These are phyloP conservation scores for Drosophila gaucha DNA, from an alignment of 2,888 invertebrate genomes.

Conservation along the genomic window DNA sequence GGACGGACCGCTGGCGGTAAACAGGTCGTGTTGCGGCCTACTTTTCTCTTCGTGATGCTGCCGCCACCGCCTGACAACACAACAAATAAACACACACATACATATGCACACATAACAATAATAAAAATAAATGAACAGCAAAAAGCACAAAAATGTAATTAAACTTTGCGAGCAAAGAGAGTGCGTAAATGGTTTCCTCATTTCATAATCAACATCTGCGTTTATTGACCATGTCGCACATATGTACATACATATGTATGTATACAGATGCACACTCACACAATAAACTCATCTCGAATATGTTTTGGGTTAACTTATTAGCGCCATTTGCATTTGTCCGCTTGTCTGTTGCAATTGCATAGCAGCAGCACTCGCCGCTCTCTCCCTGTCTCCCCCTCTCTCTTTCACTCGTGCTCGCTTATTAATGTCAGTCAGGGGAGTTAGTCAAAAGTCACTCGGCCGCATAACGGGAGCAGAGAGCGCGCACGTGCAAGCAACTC, in stretches of 20 bases:
- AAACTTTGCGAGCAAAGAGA: conserved; percentile 52
- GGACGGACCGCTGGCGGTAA: conserved; percentile 42
- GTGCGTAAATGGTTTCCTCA: conserved; percentile 64
- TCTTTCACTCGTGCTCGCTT: conserved; percentile 7
- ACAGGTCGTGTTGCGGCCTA: conserved; percentile 69
- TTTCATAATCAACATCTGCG: conserved; percentile 70
- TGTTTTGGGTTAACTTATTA: conserved; percentile 55
- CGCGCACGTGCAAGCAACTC: conserved; percentile 50
- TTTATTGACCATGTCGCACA: conserved; percentile 60
- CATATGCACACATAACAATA: conserved; percentile 28
- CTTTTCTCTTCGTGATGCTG: conserved; percentile 61
- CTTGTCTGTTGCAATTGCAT: conserved; percentile 28
- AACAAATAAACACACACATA: conserved; percentile 16
- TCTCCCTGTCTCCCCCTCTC: not conserved
- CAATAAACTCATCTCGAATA: not conserved
- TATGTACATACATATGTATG: conserved; percentile 3
- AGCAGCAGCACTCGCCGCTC: conserved; percentile 12
- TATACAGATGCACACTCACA: too few species aligned
- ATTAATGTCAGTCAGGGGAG: conserved; percentile 29
- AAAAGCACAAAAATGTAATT: conserved; percentile 63
- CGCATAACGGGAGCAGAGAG: conserved; percentile 57
- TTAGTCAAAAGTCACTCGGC: conserved; percentile 67
- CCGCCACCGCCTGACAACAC: conserved; percentile 18
- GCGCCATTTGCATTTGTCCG: conserved; percentile 47
- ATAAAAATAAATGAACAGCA: conserved; percentile 57